A percentile compares a stretch with the other conserved stretches of the same genome.
phyloP scores from a whole-genome alignment of 2,888 invertebrate species.

The Conops quadrifasciatus region DNA sequence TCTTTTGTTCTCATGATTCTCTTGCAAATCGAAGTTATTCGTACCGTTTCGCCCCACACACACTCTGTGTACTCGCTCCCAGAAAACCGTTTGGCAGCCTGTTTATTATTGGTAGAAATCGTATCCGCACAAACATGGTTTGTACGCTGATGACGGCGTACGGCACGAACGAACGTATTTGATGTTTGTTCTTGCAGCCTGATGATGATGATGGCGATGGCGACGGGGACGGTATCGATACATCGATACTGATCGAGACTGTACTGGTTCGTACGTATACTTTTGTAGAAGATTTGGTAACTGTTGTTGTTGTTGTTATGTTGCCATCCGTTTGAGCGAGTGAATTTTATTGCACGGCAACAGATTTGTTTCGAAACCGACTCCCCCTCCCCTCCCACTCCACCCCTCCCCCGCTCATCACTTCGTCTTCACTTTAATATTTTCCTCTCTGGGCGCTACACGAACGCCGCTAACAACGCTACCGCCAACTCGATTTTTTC shows the following conservation, averaged over 20 bases:
- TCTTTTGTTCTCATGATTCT: neutral
- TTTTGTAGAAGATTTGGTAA: neutral
- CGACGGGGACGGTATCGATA: no score
- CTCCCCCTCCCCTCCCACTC: neutral
- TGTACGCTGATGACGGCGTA: constrained; percentile 45
- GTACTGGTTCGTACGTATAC: neutral
- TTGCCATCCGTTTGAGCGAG: constrained; percentile 29
- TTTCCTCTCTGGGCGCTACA: constrained; percentile 14
- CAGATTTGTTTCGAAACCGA: constrained; percentile 20
- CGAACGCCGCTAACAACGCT: no score
- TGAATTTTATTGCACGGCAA: constrained; percentile 37
- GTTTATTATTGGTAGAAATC: constrained; percentile 53
- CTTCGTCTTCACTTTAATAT: neutral
- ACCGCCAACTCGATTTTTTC: no score
- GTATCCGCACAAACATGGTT: constrained; percentile 54
- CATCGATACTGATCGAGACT: constrained; percentile 9
- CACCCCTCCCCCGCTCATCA: neutral
- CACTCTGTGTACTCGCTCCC: neutral
- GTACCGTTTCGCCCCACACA: neutral
- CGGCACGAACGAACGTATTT: no score
- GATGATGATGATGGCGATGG: no score
- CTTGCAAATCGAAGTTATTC: neutral
- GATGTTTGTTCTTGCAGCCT: no score
- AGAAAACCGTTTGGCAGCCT: constrained; percentile 51
- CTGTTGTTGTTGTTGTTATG: neutral